Percentiles rank a stretch among this genome's conserved stretches.
Conservation (phyloP, 2,113 vertebrate genomes). For the Oreochromis spilurus region DNA sequence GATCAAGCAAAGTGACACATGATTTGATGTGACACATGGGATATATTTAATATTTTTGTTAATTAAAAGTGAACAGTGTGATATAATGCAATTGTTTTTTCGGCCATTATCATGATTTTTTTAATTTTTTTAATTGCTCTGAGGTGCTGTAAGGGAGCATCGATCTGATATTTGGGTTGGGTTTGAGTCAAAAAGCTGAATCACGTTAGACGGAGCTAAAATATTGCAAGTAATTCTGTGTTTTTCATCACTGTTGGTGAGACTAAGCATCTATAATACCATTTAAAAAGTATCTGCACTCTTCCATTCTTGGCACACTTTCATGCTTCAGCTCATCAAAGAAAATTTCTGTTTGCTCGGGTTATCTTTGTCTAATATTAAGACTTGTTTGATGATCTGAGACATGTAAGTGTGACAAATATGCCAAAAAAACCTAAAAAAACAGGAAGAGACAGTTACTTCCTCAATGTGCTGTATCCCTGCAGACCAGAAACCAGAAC, state of each 20-base stretch:
- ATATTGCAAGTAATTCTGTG: neutral
- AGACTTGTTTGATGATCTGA: neutral
- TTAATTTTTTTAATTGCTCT: neutral
- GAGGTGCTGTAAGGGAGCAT: neutral
- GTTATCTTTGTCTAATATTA: neutral
- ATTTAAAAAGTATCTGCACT: neutral
- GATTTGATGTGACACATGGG: neutral
- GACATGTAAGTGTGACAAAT: neutral
- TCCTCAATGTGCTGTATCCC: neutral
- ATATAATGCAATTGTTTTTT: neutral
- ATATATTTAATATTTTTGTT: neutral
- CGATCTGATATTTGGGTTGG: neutral
- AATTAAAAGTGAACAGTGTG: neutral
- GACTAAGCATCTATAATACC: neutral
- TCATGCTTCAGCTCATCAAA: neutral
- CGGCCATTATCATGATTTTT: neutral
- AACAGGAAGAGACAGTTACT: neutral
- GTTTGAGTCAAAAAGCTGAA: neutral
- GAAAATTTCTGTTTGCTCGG: neutral
- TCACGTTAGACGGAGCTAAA: neutral
- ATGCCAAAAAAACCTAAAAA: neutral
- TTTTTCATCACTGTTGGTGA: neutral
- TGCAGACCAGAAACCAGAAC: neutral
- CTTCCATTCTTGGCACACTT: neutral
- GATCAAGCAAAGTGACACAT: neutral